These are phyloP conservation scores for Anas georgica DNA, from an alignment of 2,797 vertebrate genomes.

Conservation along the genomic window DNA sequence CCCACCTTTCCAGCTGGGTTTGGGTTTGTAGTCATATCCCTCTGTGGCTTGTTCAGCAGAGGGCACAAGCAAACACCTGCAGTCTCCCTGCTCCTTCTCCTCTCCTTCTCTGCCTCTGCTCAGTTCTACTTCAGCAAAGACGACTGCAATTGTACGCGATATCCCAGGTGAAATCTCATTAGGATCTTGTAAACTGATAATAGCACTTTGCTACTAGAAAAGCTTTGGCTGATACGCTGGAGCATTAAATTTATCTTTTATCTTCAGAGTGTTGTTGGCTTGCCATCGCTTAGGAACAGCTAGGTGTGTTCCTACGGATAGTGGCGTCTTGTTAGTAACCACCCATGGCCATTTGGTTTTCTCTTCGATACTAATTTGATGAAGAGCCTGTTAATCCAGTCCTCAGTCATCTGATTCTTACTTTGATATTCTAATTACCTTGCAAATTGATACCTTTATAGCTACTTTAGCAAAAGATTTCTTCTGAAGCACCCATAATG, in stretches of 20 bases:
- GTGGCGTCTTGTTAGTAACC: not conserved
- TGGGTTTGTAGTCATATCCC: rapidly evolving
- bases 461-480: not conserved
- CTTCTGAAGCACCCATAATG: not conserved
- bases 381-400: not conserved
- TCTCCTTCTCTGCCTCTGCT: not conserved
- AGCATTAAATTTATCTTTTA: rapidly evolving
- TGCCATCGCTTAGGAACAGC: too few species aligned
- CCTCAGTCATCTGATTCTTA: not conserved
- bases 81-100: not conserved
- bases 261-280: not conserved
- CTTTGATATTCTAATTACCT: not conserved
- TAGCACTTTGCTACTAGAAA: not conserved
- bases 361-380: not conserved
- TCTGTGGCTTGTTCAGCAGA: rapidly evolving
- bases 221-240: too few species aligned
- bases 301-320: not conserved
- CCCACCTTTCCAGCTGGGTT: not conserved
- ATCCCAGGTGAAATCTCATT: not conserved
- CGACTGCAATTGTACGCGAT: rapidly evolving
- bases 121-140: not conserved
- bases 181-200: not conserved
- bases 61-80: not conserved
- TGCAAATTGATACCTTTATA: not conserved
- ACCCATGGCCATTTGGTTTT: not conserved